Evolutionary conservation across 2,888 invertebrate species (phyloP).

Genomic region (Clanis bilineata): DNA sequence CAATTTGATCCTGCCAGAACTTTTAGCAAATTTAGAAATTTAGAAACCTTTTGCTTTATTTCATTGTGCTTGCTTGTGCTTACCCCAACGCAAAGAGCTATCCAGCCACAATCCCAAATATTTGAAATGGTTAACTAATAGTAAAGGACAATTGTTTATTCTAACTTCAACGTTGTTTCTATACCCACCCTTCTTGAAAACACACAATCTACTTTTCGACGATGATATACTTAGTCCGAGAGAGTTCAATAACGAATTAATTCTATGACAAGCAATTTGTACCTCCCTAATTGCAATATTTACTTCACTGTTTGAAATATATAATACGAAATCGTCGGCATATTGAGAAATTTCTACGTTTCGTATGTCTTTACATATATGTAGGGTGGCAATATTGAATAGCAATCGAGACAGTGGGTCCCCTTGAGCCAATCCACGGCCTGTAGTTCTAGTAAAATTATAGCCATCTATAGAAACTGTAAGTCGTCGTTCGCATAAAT

Average conservation of each 20-base stretch:
- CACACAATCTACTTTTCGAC: conserved; percentile 13
- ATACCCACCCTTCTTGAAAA: not conserved
- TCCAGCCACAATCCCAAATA: conserved; percentile 9
- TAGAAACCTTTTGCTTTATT: not conserved
- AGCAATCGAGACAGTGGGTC: not conserved
- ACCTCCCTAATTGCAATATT: not conserved
- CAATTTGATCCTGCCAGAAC: conserved; percentile 16
- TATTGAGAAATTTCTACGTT: not conserved
- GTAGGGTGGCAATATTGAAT: not conserved
- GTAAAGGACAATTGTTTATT: not conserved
- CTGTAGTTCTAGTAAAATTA: not conserved
- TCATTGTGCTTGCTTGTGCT: conserved; percentile 11
- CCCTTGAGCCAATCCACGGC: not conserved
- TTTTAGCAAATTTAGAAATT: conserved; percentile 12
- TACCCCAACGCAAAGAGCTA: not conserved
- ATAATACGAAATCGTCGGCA: not conserved
- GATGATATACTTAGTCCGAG: not conserved
- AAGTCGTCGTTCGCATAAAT: not conserved
- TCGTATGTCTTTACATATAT: not conserved
- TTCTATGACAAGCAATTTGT: not conserved
- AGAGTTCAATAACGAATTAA: not conserved
- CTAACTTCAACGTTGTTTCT: not conserved
- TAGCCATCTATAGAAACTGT: not conserved
- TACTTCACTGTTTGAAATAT: not conserved
- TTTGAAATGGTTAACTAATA: not conserved